These are phyloP conservation scores for Bombus picipes DNA, from an alignment of 1,140 invertebrate genomes.

Conservation along the genomic window DNA sequence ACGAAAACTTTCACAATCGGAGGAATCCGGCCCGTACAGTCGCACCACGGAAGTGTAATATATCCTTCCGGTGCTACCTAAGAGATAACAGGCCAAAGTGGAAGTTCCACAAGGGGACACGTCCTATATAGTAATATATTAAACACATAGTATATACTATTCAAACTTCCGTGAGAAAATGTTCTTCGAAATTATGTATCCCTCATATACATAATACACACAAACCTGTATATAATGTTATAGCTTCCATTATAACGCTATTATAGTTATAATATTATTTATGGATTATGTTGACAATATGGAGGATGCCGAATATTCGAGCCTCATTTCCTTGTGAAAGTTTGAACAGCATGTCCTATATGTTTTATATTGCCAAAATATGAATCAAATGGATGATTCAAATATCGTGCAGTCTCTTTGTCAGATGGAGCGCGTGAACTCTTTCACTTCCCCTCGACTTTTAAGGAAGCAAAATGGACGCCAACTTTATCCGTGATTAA, in stretches of 20 bases:
- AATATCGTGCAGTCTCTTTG: constrained; percentile 29
- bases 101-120: background rate
- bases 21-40: constrained; percentile 80
- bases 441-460: background rate
- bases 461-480: background rate
- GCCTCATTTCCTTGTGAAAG: background rate
- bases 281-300: background rate
- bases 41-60: constrained; percentile 81
- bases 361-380: background rate
- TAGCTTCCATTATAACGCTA: background rate
- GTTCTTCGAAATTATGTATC: background rate
- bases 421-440: background rate
- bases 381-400: constrained; percentile 11
- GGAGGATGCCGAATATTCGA: background rate
- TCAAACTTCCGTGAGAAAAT: background rate
- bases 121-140: background rate
- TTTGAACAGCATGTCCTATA: background rate
- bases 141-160: background rate
- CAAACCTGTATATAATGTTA: background rate
- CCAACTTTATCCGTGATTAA: background rate
- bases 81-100: constrained; percentile 24
- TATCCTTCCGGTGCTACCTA: constrained; percentile 45
- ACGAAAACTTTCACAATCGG: constrained; percentile 81
- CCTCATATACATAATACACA: background rate
- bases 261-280: background rate